phyloP scores from a whole-genome alignment of 2,113 vertebrate species.

The Sinocyclocheilus anophthalmus region DNA sequence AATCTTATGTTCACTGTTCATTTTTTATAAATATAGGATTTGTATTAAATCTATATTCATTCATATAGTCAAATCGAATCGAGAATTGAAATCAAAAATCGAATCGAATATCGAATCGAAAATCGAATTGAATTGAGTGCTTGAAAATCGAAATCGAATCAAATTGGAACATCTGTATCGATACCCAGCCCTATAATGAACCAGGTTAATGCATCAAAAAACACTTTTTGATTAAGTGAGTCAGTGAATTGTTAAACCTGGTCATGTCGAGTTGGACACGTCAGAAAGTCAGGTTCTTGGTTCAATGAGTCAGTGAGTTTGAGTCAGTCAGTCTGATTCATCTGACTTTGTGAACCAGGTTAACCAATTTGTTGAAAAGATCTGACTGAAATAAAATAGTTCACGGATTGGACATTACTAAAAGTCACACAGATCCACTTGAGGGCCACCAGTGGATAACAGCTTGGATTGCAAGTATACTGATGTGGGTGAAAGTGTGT shows the following conservation, averaged over 20 bases:
- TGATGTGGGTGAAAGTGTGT: constrained; percentile 41
- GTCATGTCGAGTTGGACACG: not conserved
- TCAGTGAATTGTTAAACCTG: not conserved
- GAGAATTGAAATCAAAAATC: no score
- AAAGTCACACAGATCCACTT: not conserved
- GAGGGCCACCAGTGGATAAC: not conserved
- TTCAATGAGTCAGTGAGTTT: not conserved
- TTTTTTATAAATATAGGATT: no score
- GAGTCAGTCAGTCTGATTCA: not conserved
- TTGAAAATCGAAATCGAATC: no score
- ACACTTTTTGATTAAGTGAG: not conserved
- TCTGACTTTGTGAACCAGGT: not conserved
- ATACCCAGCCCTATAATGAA: not conserved
- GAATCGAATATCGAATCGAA: no score
- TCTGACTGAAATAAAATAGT: no score
- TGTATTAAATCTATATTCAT: no score
- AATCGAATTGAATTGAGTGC: no score
- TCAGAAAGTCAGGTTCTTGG: not conserved
- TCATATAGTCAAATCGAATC: no score
- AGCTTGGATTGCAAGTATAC: not conserved
- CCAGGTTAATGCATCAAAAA: not conserved
- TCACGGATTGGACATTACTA: not conserved
- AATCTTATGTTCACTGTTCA: no score
- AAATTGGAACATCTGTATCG: no score
- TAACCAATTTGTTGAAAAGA: not conserved